A percentile compares a stretch with the other conserved stretches of the same genome.
Evolutionary conservation across 2,888 invertebrate species (phyloP).

Genomic region (Ariolimax columbianus): DNA sequence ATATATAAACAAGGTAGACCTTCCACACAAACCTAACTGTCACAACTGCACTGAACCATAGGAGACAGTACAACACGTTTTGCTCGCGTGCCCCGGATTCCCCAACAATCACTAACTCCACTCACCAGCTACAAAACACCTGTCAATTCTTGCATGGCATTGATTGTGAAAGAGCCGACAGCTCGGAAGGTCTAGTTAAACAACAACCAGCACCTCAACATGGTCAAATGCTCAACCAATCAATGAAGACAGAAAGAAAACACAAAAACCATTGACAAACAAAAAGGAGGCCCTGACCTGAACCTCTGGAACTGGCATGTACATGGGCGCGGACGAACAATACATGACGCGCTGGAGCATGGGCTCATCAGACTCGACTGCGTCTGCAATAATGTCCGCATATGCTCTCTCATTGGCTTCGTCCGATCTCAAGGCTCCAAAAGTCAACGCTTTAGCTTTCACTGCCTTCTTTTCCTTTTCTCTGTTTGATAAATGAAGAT

Average conservation of each 20-base stretch:
- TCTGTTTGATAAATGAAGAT: slow-evolving; percentile 20
- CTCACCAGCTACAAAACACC: too few species aligned
- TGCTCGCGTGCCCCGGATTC: too few species aligned
- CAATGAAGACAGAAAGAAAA: too few species aligned
- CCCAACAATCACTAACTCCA: too few species aligned
- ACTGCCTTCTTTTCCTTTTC: not conserved
- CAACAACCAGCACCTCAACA: not conserved
- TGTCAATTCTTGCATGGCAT: too few species aligned
- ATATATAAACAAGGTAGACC: too few species aligned
- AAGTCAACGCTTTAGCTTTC: not conserved
- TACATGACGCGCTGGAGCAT: slow-evolving; percentile 3
- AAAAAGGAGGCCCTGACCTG: not conserved
- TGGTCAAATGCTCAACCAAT: too few species aligned
- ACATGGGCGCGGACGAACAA: not conserved
- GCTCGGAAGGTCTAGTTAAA: not conserved
- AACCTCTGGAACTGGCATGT: slow-evolving; percentile 10
- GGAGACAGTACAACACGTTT: too few species aligned
- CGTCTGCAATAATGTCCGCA: not conserved
- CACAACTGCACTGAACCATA: too few species aligned
- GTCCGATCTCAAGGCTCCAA: not conserved
- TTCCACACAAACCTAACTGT: too few species aligned
- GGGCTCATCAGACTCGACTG: not conserved
- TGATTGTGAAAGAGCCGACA: not conserved
- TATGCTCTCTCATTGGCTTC: not conserved
- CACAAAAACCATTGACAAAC: not conserved